Conservation (phyloP, 2,888 invertebrate species). For the Agrilus biguttatus region DNA sequence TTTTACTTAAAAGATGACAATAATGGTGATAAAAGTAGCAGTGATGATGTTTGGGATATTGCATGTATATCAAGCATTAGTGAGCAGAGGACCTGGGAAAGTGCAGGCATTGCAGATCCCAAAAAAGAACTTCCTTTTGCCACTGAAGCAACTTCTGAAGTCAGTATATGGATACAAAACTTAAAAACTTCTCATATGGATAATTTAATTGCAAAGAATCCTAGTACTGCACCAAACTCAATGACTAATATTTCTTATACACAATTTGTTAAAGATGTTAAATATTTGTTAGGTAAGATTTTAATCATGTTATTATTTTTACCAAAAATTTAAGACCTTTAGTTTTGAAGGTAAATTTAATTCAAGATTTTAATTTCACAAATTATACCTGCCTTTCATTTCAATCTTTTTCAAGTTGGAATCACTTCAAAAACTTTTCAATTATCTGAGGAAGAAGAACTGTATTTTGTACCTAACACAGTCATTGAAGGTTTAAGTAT, state of each 20-base stretch:
- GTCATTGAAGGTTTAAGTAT: conserved; percentile 22
- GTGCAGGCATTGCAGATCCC: conserved; percentile 21
- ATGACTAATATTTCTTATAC: conserved; percentile 9
- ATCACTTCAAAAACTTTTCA: conserved; percentile 24
- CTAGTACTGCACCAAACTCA: not conserved
- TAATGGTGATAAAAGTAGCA: not conserved
- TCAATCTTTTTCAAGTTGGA: conserved; percentile 21
- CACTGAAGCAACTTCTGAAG: conserved; percentile 22
- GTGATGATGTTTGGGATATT: conserved; percentile 21
- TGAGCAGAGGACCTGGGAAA: conserved; percentile 24
- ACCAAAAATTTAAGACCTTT: no score
- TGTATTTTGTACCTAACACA: conserved; percentile 18
- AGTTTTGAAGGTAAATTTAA: no score
- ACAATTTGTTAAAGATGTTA: conserved; percentile 21
- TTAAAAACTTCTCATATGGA: conserved; percentile 15
- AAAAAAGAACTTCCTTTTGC: conserved; percentile 26
- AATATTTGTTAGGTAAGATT: conserved; percentile 19
- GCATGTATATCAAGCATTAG: conserved; percentile 16
- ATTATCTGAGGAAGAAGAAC: conserved; percentile 16
- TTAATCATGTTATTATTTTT: not conserved
- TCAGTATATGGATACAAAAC: conserved; percentile 21
- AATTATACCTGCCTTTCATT: no score
- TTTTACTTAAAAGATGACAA: no score
- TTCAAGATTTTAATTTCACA: no score
- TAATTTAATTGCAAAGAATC: conserved; percentile 1